Conservation (phyloP, 1,140 invertebrate species). For the Eufriesea mexicana region DNA sequence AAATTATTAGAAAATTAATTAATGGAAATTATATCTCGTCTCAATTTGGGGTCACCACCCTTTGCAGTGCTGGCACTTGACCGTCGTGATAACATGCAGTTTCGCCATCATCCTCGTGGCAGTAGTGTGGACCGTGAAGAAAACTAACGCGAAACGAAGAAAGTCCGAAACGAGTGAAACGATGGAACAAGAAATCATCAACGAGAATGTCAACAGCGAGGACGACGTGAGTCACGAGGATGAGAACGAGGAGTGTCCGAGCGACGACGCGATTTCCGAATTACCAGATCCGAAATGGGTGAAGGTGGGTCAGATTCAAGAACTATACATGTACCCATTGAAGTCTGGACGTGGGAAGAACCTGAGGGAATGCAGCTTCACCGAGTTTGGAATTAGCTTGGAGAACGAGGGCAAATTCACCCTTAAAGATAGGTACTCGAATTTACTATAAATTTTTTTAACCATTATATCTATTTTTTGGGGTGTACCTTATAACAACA, state of each 20-base stretch:
- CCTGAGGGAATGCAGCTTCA: constrained; percentile 70
- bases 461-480: not conserved
- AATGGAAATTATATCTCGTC: too few species aligned
- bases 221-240: not conserved
- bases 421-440: constrained; percentile 72
- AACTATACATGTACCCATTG: constrained; percentile 76
- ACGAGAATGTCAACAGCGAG: not conserved
- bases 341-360: constrained; percentile 75
- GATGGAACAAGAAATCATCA: not conserved
- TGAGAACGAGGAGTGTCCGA: not conserved
- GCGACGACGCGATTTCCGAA: constrained; percentile 23
- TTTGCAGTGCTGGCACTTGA: constrained; percentile 28
- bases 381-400: constrained; percentile 71
- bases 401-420: constrained; percentile 47
- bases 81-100: constrained; percentile 31
- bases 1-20: too few species aligned
- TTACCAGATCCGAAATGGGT: constrained; percentile 67
- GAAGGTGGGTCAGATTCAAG: constrained; percentile 72
- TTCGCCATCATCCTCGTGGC: not conserved
- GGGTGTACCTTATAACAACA: too few species aligned
- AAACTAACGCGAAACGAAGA: not conserved
- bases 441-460: not conserved
- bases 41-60: not conserved
- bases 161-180: not conserved
- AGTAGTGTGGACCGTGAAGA: constrained; percentile 8